Percentiles rank a stretch among this genome's conserved stretches.
phyloP scores from a whole-genome alignment of 2,113 vertebrate genomes.

The Reinhardtius hippoglossoides region DNA sequence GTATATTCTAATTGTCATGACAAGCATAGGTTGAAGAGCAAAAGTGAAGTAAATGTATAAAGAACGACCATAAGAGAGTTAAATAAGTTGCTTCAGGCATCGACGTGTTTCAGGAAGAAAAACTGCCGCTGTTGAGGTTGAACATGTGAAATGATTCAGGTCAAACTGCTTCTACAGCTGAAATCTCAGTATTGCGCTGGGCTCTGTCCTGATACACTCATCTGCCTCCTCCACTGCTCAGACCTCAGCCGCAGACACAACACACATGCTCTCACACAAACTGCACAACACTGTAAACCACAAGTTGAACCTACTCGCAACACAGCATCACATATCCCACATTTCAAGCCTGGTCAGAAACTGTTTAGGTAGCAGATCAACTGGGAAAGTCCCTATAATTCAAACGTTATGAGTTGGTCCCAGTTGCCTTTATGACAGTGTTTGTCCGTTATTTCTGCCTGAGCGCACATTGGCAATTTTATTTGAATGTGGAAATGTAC shows the following conservation, averaged over 20 bases:
- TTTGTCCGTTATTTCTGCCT: constrained; percentile 59
- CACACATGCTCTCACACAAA: constrained; percentile 6
- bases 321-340: constrained; percentile 42
- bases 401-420: constrained; percentile 37
- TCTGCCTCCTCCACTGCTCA: constrained; percentile 12
- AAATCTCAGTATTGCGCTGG: neutral
- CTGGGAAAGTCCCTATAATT: constrained; percentile 77
- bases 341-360: constrained; percentile 61
- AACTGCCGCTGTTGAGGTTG: neutral
- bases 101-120: too few species aligned
- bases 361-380: constrained; percentile 76
- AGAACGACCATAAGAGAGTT: too few species aligned
- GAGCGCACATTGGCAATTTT: constrained; percentile 30
- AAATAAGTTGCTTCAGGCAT: too few species aligned
- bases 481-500: constrained; percentile 52
- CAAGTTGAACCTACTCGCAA: constrained; percentile 41
- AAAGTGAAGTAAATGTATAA: neutral
- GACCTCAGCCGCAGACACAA: constrained; percentile 33
- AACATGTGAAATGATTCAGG: neutral
- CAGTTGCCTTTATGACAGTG: constrained; percentile 53
- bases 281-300: constrained; percentile 45
- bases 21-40: neutral
- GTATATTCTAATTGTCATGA: too few species aligned
- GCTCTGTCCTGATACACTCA: neutral
- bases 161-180: neutral